Conservation (phyloP, 2,113 vertebrate species). For the Mola mola region DNA sequence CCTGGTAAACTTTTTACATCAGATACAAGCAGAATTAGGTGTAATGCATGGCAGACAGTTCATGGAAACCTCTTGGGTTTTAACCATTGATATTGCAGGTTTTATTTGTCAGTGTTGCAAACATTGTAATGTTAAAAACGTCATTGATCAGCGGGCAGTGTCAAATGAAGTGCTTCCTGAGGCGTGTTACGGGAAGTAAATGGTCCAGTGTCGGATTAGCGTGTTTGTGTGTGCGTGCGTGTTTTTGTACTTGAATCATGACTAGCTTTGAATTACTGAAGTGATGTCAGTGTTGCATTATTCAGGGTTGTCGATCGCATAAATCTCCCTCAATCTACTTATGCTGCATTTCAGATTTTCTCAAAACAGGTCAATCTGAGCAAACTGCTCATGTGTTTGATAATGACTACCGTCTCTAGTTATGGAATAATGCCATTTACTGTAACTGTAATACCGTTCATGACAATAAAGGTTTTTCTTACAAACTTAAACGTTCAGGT, state of each 20-base stretch:
- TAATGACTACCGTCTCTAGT: constrained; percentile 52
- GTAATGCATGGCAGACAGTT: constrained; percentile 39
- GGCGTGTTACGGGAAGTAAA: constrained; percentile 19
- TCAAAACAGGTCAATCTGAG: constrained; percentile 41
- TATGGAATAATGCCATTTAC: constrained; percentile 53
- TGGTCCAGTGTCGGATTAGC: constrained; percentile 39
- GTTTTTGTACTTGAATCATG: constrained; percentile 73
- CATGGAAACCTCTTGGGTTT: no score
- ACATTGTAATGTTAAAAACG: no score
- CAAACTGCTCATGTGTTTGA: constrained; percentile 45
- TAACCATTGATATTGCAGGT: no score
- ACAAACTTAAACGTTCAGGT: constrained; percentile 1
- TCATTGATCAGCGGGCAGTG: no score
- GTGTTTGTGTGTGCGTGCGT: constrained; percentile 19
- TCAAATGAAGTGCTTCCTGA: constrained; percentile 52
- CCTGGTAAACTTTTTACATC: constrained; percentile 21
- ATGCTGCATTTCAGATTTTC: constrained; percentile 71
- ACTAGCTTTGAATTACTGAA: constrained; percentile 60
- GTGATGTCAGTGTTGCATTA: constrained; percentile 66
- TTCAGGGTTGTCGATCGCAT: constrained; percentile 63
- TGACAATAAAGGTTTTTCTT: constrained; percentile 69
- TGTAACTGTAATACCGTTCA: constrained; percentile 69
- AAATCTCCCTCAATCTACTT: constrained; percentile 51
- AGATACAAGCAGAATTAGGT: constrained; percentile 22
- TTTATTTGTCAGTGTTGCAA: no score